Percentiles rank a stretch among this genome's conserved stretches.
Conservation (phyloP, 2,888 invertebrate genomes). For the Andrena camellia region DNA sequence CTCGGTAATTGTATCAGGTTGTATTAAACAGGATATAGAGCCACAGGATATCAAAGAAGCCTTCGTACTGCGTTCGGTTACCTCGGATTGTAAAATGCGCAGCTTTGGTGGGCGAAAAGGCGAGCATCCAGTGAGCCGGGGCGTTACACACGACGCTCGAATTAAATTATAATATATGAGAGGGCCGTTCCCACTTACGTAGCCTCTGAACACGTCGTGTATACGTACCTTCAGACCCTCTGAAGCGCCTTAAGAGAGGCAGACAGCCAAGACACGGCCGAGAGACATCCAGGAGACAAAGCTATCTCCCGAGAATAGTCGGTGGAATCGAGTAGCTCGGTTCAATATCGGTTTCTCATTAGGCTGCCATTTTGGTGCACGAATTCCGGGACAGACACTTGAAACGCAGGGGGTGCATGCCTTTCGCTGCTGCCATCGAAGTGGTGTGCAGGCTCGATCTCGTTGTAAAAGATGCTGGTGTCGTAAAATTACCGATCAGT, state of each 20-base stretch:
- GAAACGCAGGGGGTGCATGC: constrained; percentile 12
- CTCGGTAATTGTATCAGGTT: too few relatives aligned
- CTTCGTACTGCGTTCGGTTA: too few relatives aligned
- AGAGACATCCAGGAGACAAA: constrained; percentile 66
- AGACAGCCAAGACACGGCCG: constrained; percentile 55
- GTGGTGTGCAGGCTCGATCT: not conserved
- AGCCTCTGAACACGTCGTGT: constrained; percentile 1
- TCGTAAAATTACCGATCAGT: not conserved
- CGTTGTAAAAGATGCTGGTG: not conserved
- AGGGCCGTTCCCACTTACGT: constrained; percentile 7
- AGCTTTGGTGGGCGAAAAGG: too few relatives aligned
- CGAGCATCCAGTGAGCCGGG: too few relatives aligned
- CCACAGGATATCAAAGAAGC: too few relatives aligned
- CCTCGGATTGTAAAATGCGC: too few relatives aligned
- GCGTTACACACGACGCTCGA: not conserved
- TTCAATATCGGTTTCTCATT: constrained; percentile 72
- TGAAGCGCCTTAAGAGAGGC: constrained; percentile 57
- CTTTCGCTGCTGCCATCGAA: constrained; percentile 8
- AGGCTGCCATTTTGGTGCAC: constrained; percentile 57
- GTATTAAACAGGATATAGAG: too few relatives aligned
- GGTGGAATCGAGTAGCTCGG: constrained; percentile 57
- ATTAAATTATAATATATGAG: constrained; percentile 6
- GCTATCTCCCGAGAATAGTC: constrained; percentile 65
- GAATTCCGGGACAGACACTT: constrained; percentile 37
- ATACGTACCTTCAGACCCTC: constrained; percentile 29